A percentile compares a stretch with the other conserved stretches of the same genome.
Conservation (phyloP, 2,888 invertebrate species). For the Melanotus villosus region DNA sequence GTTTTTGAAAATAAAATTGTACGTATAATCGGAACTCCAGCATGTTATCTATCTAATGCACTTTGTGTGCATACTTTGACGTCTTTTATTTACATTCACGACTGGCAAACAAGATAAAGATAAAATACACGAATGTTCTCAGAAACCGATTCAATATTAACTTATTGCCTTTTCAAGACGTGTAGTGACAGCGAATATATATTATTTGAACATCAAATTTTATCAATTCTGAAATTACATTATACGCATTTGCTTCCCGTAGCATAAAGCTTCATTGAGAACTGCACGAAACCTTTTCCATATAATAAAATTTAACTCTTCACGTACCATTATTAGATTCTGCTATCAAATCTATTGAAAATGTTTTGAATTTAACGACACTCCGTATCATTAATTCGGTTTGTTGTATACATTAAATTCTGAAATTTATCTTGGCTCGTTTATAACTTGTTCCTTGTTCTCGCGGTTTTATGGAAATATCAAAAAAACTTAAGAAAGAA, state of each 20-base stretch:
- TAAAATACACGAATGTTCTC: slow-evolving; percentile 36
- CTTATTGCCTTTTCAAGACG: slow-evolving; percentile 26
- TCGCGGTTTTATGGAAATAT: neutral
- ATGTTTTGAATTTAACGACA: slow-evolving; percentile 14
- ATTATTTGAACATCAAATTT: slow-evolving; percentile 31
- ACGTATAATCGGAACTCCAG: slow-evolving; percentile 35
- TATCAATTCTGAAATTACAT: slow-evolving; percentile 18
- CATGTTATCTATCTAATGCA: slow-evolving; percentile 40
- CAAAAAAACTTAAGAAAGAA: neutral
- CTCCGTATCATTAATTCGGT: slow-evolving; percentile 16
- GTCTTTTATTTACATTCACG: slow-evolving; percentile 41
- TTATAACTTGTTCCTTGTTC: neutral
- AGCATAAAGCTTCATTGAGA: slow-evolving; percentile 6
- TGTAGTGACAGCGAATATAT: slow-evolving; percentile 18
- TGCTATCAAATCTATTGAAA: slow-evolving; percentile 7
- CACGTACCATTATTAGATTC: neutral
- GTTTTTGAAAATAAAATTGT: slow-evolving; percentile 29
- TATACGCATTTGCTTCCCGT: slow-evolving; percentile 5
- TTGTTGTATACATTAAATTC: neutral
- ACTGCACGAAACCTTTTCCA: neutral
- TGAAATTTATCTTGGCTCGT: too few relatives aligned
- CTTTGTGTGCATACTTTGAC: slow-evolving; percentile 41
- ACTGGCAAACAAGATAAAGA: slow-evolving; percentile 40
- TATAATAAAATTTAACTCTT: slow-evolving; percentile 6
- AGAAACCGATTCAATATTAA: slow-evolving; percentile 35